phyloP scores from a whole-genome alignment of 2,113 vertebrate species.

The Pampusana beccarii region DNA sequence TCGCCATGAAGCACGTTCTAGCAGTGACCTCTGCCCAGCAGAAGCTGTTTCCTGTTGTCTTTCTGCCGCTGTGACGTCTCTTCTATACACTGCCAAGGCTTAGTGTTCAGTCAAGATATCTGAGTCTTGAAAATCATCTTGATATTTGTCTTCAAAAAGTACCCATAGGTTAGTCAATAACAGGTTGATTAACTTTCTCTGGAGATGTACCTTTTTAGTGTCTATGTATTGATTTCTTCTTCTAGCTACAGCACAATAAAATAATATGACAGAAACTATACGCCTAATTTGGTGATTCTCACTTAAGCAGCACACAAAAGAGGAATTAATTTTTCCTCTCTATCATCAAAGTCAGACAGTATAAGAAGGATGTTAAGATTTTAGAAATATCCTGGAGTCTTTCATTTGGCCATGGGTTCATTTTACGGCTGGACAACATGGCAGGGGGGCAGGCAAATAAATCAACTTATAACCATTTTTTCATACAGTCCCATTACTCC shows the following conservation, averaged over 20 bases:
- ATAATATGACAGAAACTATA: not conserved
- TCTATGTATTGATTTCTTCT: slow-evolving; percentile 13
- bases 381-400: not conserved
- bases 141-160: not conserved
- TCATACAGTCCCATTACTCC: not conserved
- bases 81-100: not conserved
- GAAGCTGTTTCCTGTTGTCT: not conserved
- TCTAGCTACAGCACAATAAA: not conserved
- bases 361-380: not conserved
- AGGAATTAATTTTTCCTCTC: not conserved
- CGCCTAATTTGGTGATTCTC: not conserved
- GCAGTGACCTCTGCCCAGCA: not conserved
- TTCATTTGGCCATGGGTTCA: not conserved
- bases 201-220: not conserved
- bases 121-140: not conserved
- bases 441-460: not conserved
- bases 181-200: not conserved
- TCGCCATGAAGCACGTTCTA: not conserved
- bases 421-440: not conserved
- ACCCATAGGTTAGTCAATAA: not conserved
- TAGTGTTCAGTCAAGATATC: not conserved
- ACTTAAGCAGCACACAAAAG: not conserved
- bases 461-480: not conserved
- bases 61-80: not conserved
- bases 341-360: not conserved